Percentiles rank a stretch among this genome's conserved stretches.
Conservation (phyloP, 2,113 vertebrate species). For the Oncorhynchus gorbuscha region DNA sequence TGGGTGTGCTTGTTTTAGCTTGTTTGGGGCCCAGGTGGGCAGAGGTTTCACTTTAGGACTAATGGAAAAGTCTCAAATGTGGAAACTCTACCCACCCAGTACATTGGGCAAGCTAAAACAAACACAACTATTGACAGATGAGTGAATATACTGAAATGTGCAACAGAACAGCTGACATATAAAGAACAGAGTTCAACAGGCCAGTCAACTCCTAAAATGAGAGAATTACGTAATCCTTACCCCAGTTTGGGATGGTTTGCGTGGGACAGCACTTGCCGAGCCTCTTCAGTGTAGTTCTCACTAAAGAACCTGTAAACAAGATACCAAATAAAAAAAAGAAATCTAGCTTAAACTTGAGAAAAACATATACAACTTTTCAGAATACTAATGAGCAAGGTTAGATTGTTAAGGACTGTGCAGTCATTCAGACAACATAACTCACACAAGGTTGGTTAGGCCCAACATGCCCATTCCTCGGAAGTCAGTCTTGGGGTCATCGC, state of each 20-base stretch:
- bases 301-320: conserved; percentile 85
- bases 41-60: too few species aligned
- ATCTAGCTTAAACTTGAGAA: background rate
- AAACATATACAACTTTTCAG: background rate
- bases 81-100: too few species aligned
- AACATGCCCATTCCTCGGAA: conserved; percentile 98
- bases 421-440: conserved; percentile 64
- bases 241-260: conserved; percentile 92
- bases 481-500: conserved; percentile 97
- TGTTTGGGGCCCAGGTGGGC: too few species aligned
- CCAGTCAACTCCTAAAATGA: background rate
- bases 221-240: conserved; percentile 69
- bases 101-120: too few species aligned
- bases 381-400: background rate
- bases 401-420: background rate
- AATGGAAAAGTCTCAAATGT: too few species aligned
- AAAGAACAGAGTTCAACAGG: background rate
- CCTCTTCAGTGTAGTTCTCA: conserved; percentile 83
- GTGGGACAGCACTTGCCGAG: conserved; percentile 85
- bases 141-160: too few species aligned
- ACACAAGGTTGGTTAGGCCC: conserved; percentile 92
- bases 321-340: background rate
- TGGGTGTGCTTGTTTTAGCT: too few species aligned
- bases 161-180: background rate
- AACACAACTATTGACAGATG: too few species aligned